phyloP scores from a whole-genome alignment of 1,140 invertebrate species.

The Mizuhopecten yessoensis region DNA sequence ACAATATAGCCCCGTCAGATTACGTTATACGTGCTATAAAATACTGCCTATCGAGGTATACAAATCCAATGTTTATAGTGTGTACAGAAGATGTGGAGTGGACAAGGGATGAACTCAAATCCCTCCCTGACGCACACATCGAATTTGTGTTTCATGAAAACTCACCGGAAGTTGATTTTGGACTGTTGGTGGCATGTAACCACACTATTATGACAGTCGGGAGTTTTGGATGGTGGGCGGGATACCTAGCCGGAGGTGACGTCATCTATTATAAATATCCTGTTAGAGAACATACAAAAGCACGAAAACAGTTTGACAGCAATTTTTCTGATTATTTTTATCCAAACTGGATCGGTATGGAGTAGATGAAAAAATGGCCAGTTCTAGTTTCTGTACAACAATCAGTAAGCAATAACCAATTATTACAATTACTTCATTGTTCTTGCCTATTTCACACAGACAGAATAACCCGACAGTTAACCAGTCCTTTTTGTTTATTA shows the following conservation, averaged over 20 bases:
- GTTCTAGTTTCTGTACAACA: neutral
- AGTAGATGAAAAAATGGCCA: neutral
- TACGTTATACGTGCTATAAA: slow-evolving; percentile 65
- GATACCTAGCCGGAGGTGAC: slow-evolving; percentile 71
- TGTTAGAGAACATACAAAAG: slow-evolving; percentile 50
- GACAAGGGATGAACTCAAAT: slow-evolving; percentile 45
- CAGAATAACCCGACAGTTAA: too few relatives aligned
- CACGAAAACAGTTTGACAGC: slow-evolving; percentile 43
- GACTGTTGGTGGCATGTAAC: slow-evolving; percentile 67
- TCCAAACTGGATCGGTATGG: slow-evolving; percentile 65
- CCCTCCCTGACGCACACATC: neutral
- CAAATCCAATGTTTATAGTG: slow-evolving; percentile 61
- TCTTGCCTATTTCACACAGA: too few relatives aligned
- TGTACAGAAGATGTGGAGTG: slow-evolving; percentile 56
- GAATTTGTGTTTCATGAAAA: neutral
- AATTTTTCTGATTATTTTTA: slow-evolving; percentile 54
- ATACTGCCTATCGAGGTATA: slow-evolving; percentile 53
- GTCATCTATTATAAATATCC: slow-evolving; percentile 73
- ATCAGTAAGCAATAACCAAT: neutral
- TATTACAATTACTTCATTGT: too few relatives aligned
- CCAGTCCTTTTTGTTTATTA: too few relatives aligned
- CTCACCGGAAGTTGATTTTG: slow-evolving; percentile 67
- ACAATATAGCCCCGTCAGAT: slow-evolving; percentile 56
- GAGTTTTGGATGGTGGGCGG: slow-evolving; percentile 76
- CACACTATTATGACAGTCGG: slow-evolving; percentile 76